A percentile compares a stretch with the other conserved stretches of the same genome.
Conservation (phyloP, 1,140 invertebrate species). For the Drosophila dunni region DNA sequence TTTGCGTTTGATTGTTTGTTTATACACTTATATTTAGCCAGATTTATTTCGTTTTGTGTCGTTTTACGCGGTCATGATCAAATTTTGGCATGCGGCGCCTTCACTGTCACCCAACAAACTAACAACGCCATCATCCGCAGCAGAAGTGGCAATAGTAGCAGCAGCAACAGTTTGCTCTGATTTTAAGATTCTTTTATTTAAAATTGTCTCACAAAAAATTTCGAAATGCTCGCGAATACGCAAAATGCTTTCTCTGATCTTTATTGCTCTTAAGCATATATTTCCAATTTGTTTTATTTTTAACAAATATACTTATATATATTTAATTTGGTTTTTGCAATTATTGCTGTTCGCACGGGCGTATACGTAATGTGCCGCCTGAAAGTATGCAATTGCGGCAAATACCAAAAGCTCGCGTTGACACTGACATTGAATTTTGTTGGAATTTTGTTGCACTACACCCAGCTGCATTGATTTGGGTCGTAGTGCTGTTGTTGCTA, state of each 20-base stretch:
- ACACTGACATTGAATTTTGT: slow-evolving; percentile 71
- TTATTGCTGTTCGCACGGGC: background rate
- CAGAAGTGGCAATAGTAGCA: slow-evolving; percentile 38
- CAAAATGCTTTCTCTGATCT: slow-evolving; percentile 1
- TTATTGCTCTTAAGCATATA: slow-evolving; percentile 19
- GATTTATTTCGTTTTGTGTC: slow-evolving; percentile 25
- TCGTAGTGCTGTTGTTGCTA: slow-evolving; percentile 38
- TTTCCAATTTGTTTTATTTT: slow-evolving; percentile 36
- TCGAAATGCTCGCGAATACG: slow-evolving; percentile 31
- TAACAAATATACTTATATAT: slow-evolving; percentile 15
- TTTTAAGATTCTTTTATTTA: slow-evolving; percentile 40
- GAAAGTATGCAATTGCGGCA: slow-evolving; percentile 60
- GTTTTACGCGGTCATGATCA: slow-evolving; percentile 80
- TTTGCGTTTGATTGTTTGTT: slow-evolving; percentile 40
- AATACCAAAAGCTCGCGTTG: slow-evolving; percentile 50
- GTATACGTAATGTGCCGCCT: slow-evolving; percentile 70
- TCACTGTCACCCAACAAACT: slow-evolving; percentile 66
- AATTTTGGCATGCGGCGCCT: slow-evolving; percentile 67
- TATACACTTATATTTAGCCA: slow-evolving; percentile 57
- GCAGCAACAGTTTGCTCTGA: slow-evolving; percentile 74
- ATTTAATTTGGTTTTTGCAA: slow-evolving; percentile 11
- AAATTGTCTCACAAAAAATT: slow-evolving; percentile 55
- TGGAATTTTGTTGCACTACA: slow-evolving; percentile 18
- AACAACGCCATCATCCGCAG: slow-evolving; percentile 26
- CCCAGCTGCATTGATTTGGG: slow-evolving; percentile 65